phyloP scores from a whole-genome alignment of 1,140 invertebrate genomes.

The Aphelenchoides besseyi region DNA sequence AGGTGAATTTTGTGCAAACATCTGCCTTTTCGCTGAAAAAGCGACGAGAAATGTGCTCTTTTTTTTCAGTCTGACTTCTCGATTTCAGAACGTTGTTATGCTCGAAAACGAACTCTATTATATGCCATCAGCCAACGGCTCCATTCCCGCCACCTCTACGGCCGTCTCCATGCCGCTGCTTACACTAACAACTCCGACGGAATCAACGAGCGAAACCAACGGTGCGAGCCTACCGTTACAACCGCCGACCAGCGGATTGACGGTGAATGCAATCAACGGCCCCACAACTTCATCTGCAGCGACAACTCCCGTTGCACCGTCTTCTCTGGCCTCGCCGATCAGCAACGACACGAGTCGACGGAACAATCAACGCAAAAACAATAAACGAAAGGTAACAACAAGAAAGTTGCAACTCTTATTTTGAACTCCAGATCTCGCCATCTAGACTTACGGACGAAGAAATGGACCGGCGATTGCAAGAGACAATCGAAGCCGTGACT shows the following conservation, averaged over 20 bases:
- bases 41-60: too few relatives aligned
- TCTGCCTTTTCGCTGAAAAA: too few relatives aligned
- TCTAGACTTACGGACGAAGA: not conserved
- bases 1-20: not conserved
- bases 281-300: not conserved
- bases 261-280: not conserved
- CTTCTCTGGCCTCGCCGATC: not conserved
- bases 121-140: not conserved
- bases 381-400: slow-evolving; percentile 7
- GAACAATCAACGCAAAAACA: slow-evolving; percentile 10
- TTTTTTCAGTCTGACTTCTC: too few relatives aligned
- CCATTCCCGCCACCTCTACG: too few relatives aligned
- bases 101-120: slow-evolving; percentile 11
- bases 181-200: not conserved
- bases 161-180: too few relatives aligned
- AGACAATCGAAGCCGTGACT: slow-evolving; percentile 4
- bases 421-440: not conserved
- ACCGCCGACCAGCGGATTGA: not conserved
- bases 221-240: not conserved
- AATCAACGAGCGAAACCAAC: not conserved
- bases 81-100: slow-evolving; percentile 11
- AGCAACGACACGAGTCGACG: not conserved
- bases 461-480: slow-evolving; percentile 13
- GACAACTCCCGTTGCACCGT: not conserved
- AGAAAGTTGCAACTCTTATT: not conserved